phyloP scores from a whole-genome alignment of 1,140 invertebrate genomes.

The Leptinotarsa texana region DNA sequence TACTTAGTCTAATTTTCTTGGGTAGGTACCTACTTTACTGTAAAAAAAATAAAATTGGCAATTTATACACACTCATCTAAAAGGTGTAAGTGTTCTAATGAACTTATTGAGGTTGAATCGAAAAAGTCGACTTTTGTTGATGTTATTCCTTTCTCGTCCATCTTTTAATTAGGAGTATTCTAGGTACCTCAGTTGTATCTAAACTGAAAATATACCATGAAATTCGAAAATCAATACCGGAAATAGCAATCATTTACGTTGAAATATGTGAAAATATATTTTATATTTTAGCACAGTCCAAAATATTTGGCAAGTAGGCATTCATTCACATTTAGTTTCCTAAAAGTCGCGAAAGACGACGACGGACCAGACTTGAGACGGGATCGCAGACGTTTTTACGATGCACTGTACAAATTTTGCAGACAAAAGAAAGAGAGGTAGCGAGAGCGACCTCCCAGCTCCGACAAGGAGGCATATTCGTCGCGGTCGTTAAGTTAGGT shows the following conservation, averaged over 20 bases:
- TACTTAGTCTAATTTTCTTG: too few relatives aligned
- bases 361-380: background rate
- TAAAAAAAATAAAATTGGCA: too few relatives aligned
- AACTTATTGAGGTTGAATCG: too few relatives aligned
- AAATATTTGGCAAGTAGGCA: background rate
- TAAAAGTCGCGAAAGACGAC: background rate
- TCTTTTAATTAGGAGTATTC: too few relatives aligned
- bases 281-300: background rate
- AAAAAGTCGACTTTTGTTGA: too few relatives aligned
- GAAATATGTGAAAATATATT: background rate
- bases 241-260: background rate
- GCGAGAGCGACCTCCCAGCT: background rate
- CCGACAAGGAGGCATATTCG: conserved; percentile 25
- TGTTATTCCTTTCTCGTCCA: too few relatives aligned
- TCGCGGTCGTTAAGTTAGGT: conserved; percentile 31
- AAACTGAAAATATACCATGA: background rate
- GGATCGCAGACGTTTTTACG: conserved; percentile 24
- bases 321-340: background rate
- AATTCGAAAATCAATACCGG: background rate
- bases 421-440: conserved; percentile 28
- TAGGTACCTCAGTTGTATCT: too few relatives aligned
- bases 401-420: conserved; percentile 31
- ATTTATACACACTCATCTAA: too few relatives aligned
- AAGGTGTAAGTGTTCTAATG: too few relatives aligned
- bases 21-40: too few relatives aligned